These are phyloP conservation scores for Macquaria ambigua DNA, from an alignment of 2,113 vertebrate species.

Conservation along the genomic window DNA sequence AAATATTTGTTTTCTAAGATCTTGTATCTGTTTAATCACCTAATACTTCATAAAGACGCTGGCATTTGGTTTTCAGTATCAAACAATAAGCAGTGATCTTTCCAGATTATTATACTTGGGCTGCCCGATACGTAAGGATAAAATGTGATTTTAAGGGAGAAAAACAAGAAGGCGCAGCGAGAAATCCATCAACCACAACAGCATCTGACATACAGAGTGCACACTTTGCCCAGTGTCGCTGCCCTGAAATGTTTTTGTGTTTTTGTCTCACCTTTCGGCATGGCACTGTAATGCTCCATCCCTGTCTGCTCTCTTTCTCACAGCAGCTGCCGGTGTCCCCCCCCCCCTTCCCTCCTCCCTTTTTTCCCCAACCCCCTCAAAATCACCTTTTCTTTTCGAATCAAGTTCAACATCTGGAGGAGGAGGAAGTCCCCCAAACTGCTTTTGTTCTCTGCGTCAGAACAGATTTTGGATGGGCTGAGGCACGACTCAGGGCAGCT, in stretches of 20 bases:
- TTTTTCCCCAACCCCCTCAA: conserved; percentile 22
- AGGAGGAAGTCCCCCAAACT: conserved; percentile 53
- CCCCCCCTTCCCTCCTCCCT: not conserved
- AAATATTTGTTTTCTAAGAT: not conserved
- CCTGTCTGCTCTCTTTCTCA: conserved; percentile 46
- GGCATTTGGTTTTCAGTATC: not conserved
- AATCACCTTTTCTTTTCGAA: conserved; percentile 77
- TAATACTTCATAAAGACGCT: not conserved
- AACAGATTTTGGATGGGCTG: conserved; percentile 42
- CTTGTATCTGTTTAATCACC: not conserved
- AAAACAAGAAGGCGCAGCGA: conserved; percentile 47
- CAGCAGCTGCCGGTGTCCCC: conserved; percentile 42
- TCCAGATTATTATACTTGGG: not conserved
- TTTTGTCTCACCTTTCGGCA: conserved; percentile 69
- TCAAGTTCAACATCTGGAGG: conserved; percentile 81
- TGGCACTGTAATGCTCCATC: conserved; percentile 33
- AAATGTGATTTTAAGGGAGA: conserved; percentile 49
- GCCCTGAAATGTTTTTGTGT: conserved; percentile 55
- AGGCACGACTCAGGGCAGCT: conserved; percentile 41
- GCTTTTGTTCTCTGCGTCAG: conserved; percentile 72
- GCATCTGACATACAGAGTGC: conserved; percentile 60
- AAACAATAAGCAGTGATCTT: not conserved
- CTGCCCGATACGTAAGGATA: not conserved
- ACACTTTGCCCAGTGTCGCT: conserved; percentile 42
- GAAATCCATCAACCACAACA: conserved; percentile 53